These are phyloP conservation scores for Arvicanthis niloticus DNA, from an alignment of 2,113 vertebrate genomes.

Conservation along the genomic window DNA sequence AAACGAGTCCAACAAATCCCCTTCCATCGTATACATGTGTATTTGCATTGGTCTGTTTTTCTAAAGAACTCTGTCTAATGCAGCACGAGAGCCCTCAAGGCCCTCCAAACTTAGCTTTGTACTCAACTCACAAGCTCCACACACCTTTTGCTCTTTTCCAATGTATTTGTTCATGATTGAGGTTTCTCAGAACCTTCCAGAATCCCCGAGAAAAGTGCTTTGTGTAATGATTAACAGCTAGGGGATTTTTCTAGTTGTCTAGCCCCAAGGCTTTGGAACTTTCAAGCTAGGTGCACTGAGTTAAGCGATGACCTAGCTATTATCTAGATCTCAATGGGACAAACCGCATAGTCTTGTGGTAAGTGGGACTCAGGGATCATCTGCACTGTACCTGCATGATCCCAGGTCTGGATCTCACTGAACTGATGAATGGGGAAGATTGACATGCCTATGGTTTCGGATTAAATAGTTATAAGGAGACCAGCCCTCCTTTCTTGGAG, in stretches of 20 bases:
- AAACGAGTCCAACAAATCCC: background rate
- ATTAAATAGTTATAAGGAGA: background rate
- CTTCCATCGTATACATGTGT: background rate
- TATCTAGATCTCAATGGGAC: background rate
- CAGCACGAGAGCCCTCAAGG: conserved; percentile 78
- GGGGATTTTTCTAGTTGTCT: background rate
- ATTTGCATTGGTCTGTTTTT: background rate
- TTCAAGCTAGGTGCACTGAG: background rate
- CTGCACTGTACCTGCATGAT: background rate
- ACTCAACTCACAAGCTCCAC: conserved; percentile 80
- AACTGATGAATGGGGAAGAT: background rate
- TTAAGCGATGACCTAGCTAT: background rate
- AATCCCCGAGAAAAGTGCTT: background rate
- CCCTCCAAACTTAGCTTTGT: conserved; percentile 85
- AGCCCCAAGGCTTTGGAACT: background rate
- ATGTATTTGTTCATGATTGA: conserved; percentile 75
- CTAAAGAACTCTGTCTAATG: background rate
- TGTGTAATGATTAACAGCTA: background rate
- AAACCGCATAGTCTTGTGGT: background rate
- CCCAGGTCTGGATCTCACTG: background rate
- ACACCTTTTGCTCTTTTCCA: conserved; percentile 85
- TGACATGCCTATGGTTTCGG: background rate
- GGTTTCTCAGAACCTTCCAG: conserved; percentile 78
- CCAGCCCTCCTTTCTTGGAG: background rate
- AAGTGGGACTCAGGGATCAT: background rate